Conservation (phyloP, 2,888 invertebrate genomes). For the Metopia argyrocephala region DNA sequence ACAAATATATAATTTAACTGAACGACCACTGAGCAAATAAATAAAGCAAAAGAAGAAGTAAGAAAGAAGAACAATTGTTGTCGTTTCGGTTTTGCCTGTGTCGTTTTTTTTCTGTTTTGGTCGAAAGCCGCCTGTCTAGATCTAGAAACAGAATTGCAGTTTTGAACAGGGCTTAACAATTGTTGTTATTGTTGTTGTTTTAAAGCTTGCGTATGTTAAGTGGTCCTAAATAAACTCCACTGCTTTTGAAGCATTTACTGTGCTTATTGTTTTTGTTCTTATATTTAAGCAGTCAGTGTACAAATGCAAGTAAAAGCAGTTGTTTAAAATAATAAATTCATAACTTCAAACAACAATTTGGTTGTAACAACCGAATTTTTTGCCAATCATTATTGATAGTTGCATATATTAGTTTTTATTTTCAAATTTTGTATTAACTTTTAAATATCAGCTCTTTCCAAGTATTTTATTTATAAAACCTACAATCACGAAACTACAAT, state of each 20-base stretch:
- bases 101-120: slow-evolving; percentile 12
- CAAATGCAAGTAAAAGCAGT: background rate
- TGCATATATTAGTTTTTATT: too few species aligned
- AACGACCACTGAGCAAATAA: slow-evolving; percentile 52
- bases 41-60: slow-evolving; percentile 48
- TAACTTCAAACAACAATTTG: too few species aligned
- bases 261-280: background rate
- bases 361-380: too few species aligned
- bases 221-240: slow-evolving; percentile 58
- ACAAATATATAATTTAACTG: slow-evolving; percentile 4
- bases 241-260: slow-evolving; percentile 41
- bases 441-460: too few species aligned
- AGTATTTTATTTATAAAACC: too few species aligned
- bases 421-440: too few species aligned
- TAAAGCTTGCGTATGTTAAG: slow-evolving; percentile 61
- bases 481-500: too few species aligned
- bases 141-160: slow-evolving; percentile 42
- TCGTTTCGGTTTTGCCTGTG: background rate
- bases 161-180: background rate
- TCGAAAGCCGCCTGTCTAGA: slow-evolving; percentile 41
- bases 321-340: background rate
- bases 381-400: too few species aligned
- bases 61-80: slow-evolving; percentile 62
- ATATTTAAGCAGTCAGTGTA: background rate
- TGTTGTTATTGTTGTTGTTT: slow-evolving; percentile 35